Conservation (phyloP, 2,888 invertebrate genomes). For the Rotaria sp. region DNA sequence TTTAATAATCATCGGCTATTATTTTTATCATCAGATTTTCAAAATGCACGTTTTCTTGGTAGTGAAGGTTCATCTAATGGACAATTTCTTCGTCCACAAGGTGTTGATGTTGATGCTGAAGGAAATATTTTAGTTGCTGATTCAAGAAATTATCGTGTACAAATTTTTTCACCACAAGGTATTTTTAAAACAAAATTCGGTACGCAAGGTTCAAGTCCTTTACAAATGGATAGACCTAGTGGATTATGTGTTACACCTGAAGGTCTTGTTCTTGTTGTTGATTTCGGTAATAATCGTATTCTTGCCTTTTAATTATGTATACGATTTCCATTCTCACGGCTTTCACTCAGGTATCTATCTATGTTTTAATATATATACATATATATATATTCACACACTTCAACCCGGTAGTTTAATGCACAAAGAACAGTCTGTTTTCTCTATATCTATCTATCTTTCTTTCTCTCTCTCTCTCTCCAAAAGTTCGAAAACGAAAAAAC, state of each 20-base stretch:
- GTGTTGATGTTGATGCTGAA: slow-evolving; percentile 75
- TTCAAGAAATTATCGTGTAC: slow-evolving; percentile 78
- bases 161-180: slow-evolving; percentile 58
- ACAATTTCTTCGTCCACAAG: slow-evolving; percentile 66
- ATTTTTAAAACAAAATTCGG: slow-evolving; percentile 56
- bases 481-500: background rate
- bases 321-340: background rate
- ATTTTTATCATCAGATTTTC: slow-evolving; percentile 65
- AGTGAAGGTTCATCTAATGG: slow-evolving; percentile 63
- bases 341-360: slow-evolving; percentile 4
- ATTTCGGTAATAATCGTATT: slow-evolving; percentile 60
- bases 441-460: background rate
- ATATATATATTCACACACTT: background rate
- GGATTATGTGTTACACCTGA: slow-evolving; percentile 71
- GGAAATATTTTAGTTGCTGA: slow-evolving; percentile 85
- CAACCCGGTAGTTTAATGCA: slow-evolving; percentile 17
- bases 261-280: slow-evolving; percentile 61
- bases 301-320: slow-evolving; percentile 53
- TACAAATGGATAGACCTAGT: slow-evolving; percentile 78
- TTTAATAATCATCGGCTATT: slow-evolving; percentile 87
- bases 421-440: background rate
- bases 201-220: slow-evolving; percentile 47
- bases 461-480: background rate
- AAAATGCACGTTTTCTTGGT: slow-evolving; percentile 58
- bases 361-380: background rate